phyloP scores from a whole-genome alignment of 2,113 vertebrate species.

The Vidua macroura region DNA sequence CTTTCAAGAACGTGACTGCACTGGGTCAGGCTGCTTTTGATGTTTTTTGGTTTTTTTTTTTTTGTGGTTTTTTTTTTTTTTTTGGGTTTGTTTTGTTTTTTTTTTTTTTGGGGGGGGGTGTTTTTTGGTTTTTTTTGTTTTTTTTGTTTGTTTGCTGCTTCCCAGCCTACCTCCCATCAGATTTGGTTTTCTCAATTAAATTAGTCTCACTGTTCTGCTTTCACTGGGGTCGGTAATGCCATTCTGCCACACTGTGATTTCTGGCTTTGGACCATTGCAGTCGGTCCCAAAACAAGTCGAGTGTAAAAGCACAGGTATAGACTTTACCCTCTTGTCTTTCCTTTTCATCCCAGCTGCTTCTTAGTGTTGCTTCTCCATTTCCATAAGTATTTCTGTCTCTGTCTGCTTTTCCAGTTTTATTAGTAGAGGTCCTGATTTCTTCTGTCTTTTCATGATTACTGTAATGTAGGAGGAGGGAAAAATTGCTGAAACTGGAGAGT shows the following conservation, averaged over 20 bases:
- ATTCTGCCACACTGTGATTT: neutral
- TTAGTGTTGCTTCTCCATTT: neutral
- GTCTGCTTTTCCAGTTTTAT: neutral
- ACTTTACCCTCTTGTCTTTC: neutral
- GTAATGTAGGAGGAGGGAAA: neutral
- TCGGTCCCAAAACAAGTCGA: neutral
- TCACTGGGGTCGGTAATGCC: neutral
- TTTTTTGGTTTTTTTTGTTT: neutral
- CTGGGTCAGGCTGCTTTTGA: neutral
- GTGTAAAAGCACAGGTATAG: neutral
- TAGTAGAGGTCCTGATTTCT: neutral
- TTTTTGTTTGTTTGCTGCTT: neutral
- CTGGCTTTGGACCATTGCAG: neutral
- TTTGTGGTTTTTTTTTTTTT: neutral
- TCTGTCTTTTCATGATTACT: neutral
- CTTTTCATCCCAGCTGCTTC: neutral
- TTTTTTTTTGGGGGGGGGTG: too few relatives aligned
- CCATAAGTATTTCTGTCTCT: neutral
- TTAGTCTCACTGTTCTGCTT: neutral
- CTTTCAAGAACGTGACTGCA: neutral
- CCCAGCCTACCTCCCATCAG: fast-evolving
- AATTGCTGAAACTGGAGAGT: neutral
- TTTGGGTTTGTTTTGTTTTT: neutral
- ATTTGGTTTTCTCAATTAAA: neutral
- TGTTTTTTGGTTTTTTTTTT: neutral